phyloP scores from a whole-genome alignment of 2,888 invertebrate genomes.

The Agonopterix alstromeriana region DNA sequence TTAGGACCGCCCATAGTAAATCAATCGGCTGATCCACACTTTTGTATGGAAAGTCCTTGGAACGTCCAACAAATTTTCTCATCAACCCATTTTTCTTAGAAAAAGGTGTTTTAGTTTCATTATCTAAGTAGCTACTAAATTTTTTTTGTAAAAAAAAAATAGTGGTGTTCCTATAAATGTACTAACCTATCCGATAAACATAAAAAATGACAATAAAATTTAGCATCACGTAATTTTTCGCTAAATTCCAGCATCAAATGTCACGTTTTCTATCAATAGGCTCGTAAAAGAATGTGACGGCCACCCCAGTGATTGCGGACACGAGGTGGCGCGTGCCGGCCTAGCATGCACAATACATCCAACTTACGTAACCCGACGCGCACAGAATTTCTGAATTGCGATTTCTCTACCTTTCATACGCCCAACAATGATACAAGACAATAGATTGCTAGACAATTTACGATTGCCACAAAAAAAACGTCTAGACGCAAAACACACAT shows the following conservation, averaged over 20 bases:
- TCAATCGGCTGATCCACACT: no score
- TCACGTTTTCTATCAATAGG: conserved; percentile 5
- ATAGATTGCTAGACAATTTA: conserved; percentile 34
- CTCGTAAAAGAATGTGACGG: conserved; percentile 56
- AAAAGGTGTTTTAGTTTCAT: no score
- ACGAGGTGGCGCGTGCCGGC: conserved; percentile 48
- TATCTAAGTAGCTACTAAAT: no score
- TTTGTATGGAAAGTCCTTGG: no score
- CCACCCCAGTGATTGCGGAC: conserved; percentile 59
- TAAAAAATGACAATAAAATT: background rate
- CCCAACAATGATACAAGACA: conserved; percentile 37
- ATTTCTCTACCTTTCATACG: conserved; percentile 64
- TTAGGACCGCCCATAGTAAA: no score
- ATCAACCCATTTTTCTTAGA: no score
- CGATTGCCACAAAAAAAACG: conserved; percentile 14
- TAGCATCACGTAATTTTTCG: background rate
- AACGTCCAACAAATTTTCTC: no score
- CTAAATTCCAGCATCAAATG: background rate
- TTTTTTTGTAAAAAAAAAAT: no score
- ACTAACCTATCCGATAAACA: no score
- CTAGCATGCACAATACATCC: conserved; percentile 20
- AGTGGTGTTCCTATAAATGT: no score
- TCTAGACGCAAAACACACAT: conserved; percentile 16
- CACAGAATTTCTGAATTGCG: conserved; percentile 57
- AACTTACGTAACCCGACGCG: conserved; percentile 66